Evolutionary conservation across 1,140 invertebrate species (phyloP).

Genomic region (Brachionus plicatilis): DNA sequence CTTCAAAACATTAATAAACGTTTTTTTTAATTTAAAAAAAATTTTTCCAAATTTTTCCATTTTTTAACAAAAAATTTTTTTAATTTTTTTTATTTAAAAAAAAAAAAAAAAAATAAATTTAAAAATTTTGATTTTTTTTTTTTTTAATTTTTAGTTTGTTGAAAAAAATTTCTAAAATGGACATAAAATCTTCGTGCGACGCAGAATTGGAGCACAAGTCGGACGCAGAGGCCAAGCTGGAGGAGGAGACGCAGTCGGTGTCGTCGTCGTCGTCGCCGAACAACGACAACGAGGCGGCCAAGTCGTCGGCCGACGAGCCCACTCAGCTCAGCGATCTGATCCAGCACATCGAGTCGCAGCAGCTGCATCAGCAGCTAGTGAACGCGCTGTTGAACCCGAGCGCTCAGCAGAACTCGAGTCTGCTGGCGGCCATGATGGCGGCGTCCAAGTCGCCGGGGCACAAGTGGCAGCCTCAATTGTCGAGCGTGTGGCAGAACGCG

Average conservation of each 20-base stretch:
- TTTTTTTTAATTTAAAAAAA: not conserved
- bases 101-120: too few relatives aligned
- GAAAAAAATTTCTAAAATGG: not conserved
- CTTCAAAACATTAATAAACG: not conserved
- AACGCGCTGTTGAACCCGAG: not conserved
- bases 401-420: not conserved
- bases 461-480: not conserved
- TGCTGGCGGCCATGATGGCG: not conserved
- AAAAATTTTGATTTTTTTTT: too few relatives aligned
- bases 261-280: constrained; percentile 10
- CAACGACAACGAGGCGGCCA: not conserved
- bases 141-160: not conserved
- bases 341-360: not conserved
- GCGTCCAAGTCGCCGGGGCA: not conserved
- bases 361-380: not conserved
- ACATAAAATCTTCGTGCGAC: not conserved
- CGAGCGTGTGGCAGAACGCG: not conserved
- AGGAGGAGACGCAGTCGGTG: not conserved
- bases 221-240: not conserved
- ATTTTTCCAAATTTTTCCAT: not conserved
- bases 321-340: not conserved
- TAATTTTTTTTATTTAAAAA: too few relatives aligned
- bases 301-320: not conserved
- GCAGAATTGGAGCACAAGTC: not conserved
- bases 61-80: too few relatives aligned